A percentile compares a stretch with the other conserved stretches of the same genome.
These are phyloP conservation scores for Heterodera schachtii DNA, from an alignment of 1,140 invertebrate species.

Conservation along the genomic window DNA sequence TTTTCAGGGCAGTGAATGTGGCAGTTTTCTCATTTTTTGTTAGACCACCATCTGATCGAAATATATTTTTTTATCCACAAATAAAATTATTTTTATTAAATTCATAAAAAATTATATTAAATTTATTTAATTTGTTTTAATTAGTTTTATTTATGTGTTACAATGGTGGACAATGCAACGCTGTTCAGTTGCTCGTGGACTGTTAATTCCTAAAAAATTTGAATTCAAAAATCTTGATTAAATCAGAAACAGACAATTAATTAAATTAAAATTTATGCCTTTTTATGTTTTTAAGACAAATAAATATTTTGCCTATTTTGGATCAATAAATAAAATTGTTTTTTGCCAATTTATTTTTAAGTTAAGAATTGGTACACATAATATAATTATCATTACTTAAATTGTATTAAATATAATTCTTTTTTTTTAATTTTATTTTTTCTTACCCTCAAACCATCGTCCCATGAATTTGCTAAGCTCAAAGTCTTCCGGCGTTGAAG, in stretches of 20 bases:
- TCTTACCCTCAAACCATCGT: slow-evolving; percentile 54
- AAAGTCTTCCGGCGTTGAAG: slow-evolving; percentile 62
- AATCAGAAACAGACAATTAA: no score
- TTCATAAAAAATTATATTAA: no score
- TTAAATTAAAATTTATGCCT: no score
- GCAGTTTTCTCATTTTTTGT: slow-evolving; percentile 65
- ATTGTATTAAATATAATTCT: no score
- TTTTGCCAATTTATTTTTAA: no score
- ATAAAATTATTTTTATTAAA: no score
- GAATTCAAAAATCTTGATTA: neutral
- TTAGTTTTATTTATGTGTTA: slow-evolving; percentile 31
- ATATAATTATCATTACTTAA: no score
- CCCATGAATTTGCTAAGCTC: slow-evolving; percentile 65
- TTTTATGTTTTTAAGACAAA: no score
- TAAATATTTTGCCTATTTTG: no score
- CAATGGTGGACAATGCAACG: slow-evolving; percentile 65
- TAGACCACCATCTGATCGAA: slow-evolving; percentile 56
- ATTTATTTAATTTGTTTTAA: neutral
- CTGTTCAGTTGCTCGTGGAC: slow-evolving; percentile 63
- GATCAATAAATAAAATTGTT: no score
- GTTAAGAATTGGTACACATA: no score
- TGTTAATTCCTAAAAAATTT: slow-evolving; percentile 58
- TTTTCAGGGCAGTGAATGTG: slow-evolving; percentile 65
- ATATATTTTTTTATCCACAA: no score
- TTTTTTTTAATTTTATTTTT: neutral